Base-by-base conservation (phyloP, 1,140 invertebrate genomes). In the Neotoxoptera formosana region DNA sequence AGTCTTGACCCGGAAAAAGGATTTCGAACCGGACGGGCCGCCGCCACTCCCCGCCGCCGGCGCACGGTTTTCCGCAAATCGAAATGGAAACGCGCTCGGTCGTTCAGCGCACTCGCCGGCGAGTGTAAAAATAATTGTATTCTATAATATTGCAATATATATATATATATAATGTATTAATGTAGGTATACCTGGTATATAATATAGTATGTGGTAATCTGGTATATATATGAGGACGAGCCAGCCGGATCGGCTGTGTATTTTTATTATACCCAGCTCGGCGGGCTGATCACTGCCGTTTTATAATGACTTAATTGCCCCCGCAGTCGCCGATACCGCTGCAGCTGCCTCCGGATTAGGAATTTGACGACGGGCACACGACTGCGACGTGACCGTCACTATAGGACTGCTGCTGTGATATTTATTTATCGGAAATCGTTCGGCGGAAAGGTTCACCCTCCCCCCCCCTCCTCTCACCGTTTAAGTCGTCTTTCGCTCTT, bases 1-100 rank as follows among this genome's bases (percentile, higher is more conserved):
- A 89, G 88, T 53, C 88, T 89, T 89, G n/a, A 56, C 88, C 56
- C 90, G 90, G 90, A 67, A 76, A 91, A 91, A 91, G 25, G 67
- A 76, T 76, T 91, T 76, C 25, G 51, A 53, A 89, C 48, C 34
- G 30, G 30, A 51, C 86, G 86, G 17, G 7, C 14, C n/a, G 34
- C 41, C 41, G 41, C 41, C 41, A 4, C 41, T 41, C 47, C 17
- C 25, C 84, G n/a, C 87, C n/a, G 23, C 48, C n/a, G 30, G 21
- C 9, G 14, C 41, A 4, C 41, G 41, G 41, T 41, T 41, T 4
- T 34, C 34, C 34, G 6, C 88, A 34, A 89, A 56, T 56, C 88
- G 51, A 36, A 56, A 56, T 53, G 51, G n/a, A 56, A 56, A 56
- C 30, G n/a, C 87, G 25, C 45, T 30, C 41, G 11, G 25, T 47